Base-by-base conservation (phyloP, 2,113 vertebrate species). In the Gallinago media region DNA sequence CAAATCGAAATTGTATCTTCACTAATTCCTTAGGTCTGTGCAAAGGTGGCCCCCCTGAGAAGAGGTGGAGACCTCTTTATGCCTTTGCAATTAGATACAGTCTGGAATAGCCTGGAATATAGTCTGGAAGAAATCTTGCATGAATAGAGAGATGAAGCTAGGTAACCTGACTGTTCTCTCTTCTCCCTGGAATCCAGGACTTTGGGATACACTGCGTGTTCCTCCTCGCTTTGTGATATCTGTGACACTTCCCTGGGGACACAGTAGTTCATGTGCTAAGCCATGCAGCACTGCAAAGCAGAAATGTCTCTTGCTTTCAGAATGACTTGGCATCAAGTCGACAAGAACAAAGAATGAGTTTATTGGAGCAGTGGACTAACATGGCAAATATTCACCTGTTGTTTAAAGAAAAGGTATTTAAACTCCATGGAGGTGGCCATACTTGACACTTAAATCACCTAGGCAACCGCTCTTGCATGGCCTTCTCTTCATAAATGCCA, bases 361-460 rank as follows among this genome's bases (percentile, higher is more conserved):
- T 47, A 55, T 50, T 59, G 61, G 49, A 93, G 22, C 49, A 32
- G 49, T 47, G 75, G 44, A 11, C 44, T 80, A 67, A 61, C 22
- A 17, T 6, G 42, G 62, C 11, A 92, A 87, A 90, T 66, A 71
- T 29, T 61, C 83, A 80, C 44, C 88, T 75, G n/a, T 17, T 27
- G 4, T 91, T 61, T 58, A 76, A 67, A 66, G 62, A 58, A 89
- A 89, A 85, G 23, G 20, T 56, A 26, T 85, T 92, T 74, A 61
- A 77, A 36, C 58, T 58, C 29, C 63, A 70, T 1, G 0, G 38
- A 92, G 38, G 22, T 83, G 58, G 8, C 61, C 71, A 73, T 89
- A 85, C 42, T 59, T 76, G 75, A 87, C 62, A 50, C 50, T 59
- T 87, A 93, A 92, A 84, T 97, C 88, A 86, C 92, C 70, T 44